Conservation (phyloP, 2,888 invertebrate genomes). For the Athripsodes cinereus region DNA sequence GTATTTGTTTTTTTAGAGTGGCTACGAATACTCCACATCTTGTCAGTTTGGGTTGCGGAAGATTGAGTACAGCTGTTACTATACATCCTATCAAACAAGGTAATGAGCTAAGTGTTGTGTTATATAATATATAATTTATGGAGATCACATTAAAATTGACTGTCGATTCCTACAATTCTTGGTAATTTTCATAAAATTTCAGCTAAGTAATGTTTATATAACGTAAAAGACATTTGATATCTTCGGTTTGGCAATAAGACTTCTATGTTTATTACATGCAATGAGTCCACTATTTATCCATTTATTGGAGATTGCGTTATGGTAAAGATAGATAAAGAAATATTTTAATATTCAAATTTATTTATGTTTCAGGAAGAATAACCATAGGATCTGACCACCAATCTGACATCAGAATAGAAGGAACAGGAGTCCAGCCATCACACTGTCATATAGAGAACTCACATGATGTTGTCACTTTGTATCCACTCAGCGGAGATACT, state of each 20-base stretch:
- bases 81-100: slow-evolving; percentile 86
- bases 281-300: too few species aligned
- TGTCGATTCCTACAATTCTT: too few species aligned
- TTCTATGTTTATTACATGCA: too few species aligned
- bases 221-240: too few species aligned
- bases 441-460: slow-evolving; percentile 87
- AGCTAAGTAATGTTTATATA: too few species aligned
- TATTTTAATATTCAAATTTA: too few species aligned
- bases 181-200: too few species aligned
- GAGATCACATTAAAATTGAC: too few species aligned
- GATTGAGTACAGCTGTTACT: slow-evolving; percentile 88
- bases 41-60: slow-evolving; percentile 84
- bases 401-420: slow-evolving; percentile 78
- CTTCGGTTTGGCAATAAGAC: too few species aligned
- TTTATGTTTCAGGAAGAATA: slow-evolving; percentile 63
- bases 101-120: slow-evolving; percentile 33
- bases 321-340: too few species aligned
- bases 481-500: slow-evolving; percentile 66
- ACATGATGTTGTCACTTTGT: slow-evolving; percentile 77
- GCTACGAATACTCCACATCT: slow-evolving; percentile 82
- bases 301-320: too few species aligned
- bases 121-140: too few species aligned
- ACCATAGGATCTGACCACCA: slow-evolving; percentile 72
- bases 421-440: slow-evolving; percentile 76
- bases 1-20: slow-evolving; percentile 43